Percentiles rank a stretch among this genome's conserved stretches.
These are phyloP conservation scores for Hydropotes inermis DNA, from an alignment of 2,113 vertebrate species.

Conservation along the genomic window DNA sequence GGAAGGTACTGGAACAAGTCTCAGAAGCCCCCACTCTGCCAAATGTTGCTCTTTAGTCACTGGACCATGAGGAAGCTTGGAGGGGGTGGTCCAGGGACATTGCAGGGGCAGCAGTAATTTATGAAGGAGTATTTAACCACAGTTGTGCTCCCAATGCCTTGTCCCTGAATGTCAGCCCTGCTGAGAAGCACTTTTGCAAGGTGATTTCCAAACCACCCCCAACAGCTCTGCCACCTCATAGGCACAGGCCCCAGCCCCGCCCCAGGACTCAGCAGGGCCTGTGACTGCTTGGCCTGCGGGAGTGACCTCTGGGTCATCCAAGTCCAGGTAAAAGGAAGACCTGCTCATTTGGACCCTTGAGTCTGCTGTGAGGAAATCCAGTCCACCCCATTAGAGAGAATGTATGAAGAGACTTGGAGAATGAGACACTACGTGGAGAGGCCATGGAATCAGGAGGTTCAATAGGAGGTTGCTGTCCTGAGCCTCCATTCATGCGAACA, in stretches of 20 bases:
- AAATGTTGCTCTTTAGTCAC: not conserved
- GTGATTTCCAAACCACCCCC: not conserved
- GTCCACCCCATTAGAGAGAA: not conserved
- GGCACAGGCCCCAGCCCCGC: not conserved
- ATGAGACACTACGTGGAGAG: too few relatives aligned
- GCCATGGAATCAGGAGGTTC: not conserved
- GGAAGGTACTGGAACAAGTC: not conserved
- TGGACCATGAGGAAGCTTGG: not conserved
- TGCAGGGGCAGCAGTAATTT: not conserved
- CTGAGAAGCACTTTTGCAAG: not conserved
- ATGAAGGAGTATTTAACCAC: not conserved
- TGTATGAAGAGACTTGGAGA: not conserved
- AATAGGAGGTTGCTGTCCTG: accelerated
- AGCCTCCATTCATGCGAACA: accelerated
- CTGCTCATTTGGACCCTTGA: not conserved
- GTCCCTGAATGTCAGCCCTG: not conserved
- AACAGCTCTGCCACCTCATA: accelerated
- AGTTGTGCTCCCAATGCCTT: not conserved
- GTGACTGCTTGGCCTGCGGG: not conserved
- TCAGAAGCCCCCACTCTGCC: not conserved
- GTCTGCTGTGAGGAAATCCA: not conserved
- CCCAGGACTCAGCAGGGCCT: accelerated
- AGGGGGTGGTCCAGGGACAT: accelerated
- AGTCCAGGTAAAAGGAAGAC: not conserved
- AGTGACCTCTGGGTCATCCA: accelerated